Conservation (phyloP, 2,113 vertebrate genomes). For the Microcebus lehilahytsara region DNA sequence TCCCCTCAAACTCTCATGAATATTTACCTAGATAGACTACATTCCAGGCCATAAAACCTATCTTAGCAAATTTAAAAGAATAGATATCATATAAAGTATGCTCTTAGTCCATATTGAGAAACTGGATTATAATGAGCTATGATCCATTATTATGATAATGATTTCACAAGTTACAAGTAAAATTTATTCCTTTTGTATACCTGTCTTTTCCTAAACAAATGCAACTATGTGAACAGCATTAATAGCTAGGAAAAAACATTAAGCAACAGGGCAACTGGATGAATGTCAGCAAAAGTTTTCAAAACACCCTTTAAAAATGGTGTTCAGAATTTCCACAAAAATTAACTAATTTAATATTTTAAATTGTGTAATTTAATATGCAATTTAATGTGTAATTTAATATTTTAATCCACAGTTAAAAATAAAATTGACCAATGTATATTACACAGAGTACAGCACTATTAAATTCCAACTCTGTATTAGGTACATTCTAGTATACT, state of each 20-base stretch:
- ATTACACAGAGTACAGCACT: neutral
- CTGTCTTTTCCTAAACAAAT: neutral
- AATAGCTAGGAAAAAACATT: neutral
- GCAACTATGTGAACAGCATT: neutral
- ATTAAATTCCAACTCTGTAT: neutral
- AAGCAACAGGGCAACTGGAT: neutral
- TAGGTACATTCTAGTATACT: neutral
- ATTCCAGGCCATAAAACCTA: neutral
- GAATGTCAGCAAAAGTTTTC: neutral
- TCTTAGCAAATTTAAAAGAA: neutral
- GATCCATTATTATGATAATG: neutral
- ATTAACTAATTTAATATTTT: neutral
- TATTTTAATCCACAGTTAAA: neutral
- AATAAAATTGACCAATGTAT: neutral
- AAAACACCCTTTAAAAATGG: neutral
- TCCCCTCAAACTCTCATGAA: neutral
- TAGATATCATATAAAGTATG: neutral
- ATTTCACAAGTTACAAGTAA: neutral
- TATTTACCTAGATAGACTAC: neutral
- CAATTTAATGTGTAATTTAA: neutral
- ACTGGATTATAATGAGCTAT: neutral
- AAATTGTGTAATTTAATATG: neutral
- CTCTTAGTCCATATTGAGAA: neutral
- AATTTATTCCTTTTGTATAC: neutral
- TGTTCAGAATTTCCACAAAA: neutral